phyloP scores from a whole-genome alignment of 2,113 vertebrate species.

The Oryzias melastigma region DNA sequence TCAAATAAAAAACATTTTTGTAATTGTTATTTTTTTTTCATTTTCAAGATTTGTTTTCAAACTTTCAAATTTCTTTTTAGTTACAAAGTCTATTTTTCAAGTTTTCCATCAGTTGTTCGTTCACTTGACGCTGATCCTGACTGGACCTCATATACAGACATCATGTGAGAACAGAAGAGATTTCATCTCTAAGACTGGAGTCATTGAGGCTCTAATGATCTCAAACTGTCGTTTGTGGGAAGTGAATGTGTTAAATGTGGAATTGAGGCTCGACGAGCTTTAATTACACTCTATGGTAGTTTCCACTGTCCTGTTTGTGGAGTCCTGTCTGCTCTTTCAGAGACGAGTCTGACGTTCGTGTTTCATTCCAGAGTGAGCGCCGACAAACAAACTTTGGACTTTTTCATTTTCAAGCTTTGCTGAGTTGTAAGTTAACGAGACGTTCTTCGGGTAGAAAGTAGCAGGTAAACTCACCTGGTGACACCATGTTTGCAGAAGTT shows the following conservation, averaged over 20 bases:
- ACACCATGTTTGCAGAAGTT: slow-evolving; percentile 72
- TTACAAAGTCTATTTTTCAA: neutral
- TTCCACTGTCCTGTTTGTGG: slow-evolving; percentile 51
- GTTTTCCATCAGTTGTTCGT: slow-evolving; percentile 35
- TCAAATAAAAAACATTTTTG: too few species aligned
- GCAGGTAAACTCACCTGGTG: slow-evolving; percentile 69
- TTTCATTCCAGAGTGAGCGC: slow-evolving; percentile 25
- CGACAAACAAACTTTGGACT: slow-evolving; percentile 35
- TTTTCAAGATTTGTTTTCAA: slow-evolving; percentile 1
- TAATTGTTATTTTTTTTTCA: slow-evolving; percentile 23
- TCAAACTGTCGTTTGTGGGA: slow-evolving; percentile 58
- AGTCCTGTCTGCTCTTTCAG: slow-evolving; percentile 47
- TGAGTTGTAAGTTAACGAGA: slow-evolving; percentile 66
- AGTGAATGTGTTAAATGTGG: slow-evolving; percentile 61
- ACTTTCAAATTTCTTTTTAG: slow-evolving; percentile 14
- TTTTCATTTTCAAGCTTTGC: slow-evolving; percentile 30
- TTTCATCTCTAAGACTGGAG: slow-evolving; percentile 27
- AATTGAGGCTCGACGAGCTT: slow-evolving; percentile 64
- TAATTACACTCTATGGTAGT: slow-evolving; percentile 67
- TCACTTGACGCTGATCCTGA: neutral
- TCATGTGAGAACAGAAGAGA: slow-evolving; percentile 30
- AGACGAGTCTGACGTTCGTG: slow-evolving; percentile 20
- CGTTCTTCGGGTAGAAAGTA: slow-evolving; percentile 58
- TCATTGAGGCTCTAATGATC: slow-evolving; percentile 29
- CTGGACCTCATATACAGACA: slow-evolving; percentile 8